These are phyloP conservation scores for Beaufortia kweichowensis DNA, from an alignment of 2,113 vertebrate species.

Conservation along the genomic window DNA sequence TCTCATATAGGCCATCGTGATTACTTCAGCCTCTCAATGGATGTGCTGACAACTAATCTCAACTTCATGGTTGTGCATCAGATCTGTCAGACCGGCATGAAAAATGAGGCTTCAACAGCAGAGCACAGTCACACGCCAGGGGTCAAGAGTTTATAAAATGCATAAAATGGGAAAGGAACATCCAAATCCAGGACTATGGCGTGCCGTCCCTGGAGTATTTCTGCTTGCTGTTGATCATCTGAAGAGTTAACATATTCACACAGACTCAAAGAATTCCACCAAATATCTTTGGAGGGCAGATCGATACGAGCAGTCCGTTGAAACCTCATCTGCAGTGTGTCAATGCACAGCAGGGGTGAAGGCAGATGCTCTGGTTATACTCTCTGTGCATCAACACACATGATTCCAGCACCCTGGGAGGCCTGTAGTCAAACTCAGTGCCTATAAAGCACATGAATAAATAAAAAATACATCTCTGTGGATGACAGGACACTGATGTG, in stretches of 20 bases:
- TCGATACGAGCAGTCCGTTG: constrained; percentile 5
- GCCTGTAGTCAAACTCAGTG: neutral
- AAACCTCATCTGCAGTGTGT: neutral
- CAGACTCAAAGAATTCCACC: neutral
- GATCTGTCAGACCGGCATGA: constrained; percentile 9
- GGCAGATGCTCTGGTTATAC: neutral
- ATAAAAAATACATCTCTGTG: too few relatives aligned
- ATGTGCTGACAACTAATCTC: constrained; percentile 16
- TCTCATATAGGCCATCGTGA: constrained; percentile 17
- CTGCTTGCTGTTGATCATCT: neutral
- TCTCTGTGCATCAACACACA: neutral
- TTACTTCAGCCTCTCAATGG: constrained; percentile 2
- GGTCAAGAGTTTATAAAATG: neutral
- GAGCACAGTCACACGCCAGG: neutral
- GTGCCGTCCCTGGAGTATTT: neutral
- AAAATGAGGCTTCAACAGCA: constrained; percentile 6
- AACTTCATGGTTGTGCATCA: constrained; percentile 13
- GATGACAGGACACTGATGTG: too few relatives aligned
- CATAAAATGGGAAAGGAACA: neutral
- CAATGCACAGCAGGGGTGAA: neutral
- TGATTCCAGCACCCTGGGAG: neutral
- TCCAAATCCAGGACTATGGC: neutral
- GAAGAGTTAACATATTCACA: neutral
- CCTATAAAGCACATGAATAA: too few relatives aligned
- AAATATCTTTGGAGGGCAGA: neutral